Evolutionary conservation across 92 coral and sea anemone species (phyloP), one percentile per base, ranked within the genome.

Genomic region (Anthopleura xanthogrammica): DNA sequence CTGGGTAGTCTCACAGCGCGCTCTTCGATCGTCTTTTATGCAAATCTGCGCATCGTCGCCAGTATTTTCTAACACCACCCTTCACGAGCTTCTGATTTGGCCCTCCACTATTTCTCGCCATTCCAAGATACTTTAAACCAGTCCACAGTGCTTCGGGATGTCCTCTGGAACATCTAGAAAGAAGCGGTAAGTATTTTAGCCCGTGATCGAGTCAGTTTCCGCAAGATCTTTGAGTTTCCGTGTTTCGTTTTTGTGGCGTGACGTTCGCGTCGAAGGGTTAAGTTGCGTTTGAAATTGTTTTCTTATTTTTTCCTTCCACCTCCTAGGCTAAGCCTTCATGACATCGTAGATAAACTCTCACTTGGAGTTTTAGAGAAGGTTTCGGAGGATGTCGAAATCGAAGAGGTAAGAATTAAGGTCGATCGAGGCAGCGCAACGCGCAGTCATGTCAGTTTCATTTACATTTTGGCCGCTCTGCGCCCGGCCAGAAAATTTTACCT

Each of bases 1-100:
- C 72, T 93, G 98, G 98, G 98, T 54, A 16, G 72, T 83, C 89
- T 75, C 89, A 87, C 88, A 88, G 98, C 98, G 98, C 98, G 95
- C 98, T 91, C 94, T 83, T 81, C 85, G 82, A 75, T 90, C 80
- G 90, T 80, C 84, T 88, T 29, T 89, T 91, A 93, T 93, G 98
- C 95, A 91, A 93, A 93, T 93, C 90, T 85, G 81, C 87, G 87
- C 87, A 76, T 54, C 87, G 77, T 78, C 52, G 81, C n/a, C 64
- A 52, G 43, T 55, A 52, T 20, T 75, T 75, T 83, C 80, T 79
- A 85, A 78, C 88, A 85, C 88, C 83, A 65, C 88, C 88, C 88
- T 85, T 85, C 83, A 79, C 83, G 75, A 85, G 79, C 83, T 71
- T 29, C 76, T 52, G 78, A 79, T 78, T 78, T 70, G 75, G 40